Evolutionary conservation across 1,140 invertebrate species (phyloP).

Genomic region (Heterodera schachtii): DNA sequence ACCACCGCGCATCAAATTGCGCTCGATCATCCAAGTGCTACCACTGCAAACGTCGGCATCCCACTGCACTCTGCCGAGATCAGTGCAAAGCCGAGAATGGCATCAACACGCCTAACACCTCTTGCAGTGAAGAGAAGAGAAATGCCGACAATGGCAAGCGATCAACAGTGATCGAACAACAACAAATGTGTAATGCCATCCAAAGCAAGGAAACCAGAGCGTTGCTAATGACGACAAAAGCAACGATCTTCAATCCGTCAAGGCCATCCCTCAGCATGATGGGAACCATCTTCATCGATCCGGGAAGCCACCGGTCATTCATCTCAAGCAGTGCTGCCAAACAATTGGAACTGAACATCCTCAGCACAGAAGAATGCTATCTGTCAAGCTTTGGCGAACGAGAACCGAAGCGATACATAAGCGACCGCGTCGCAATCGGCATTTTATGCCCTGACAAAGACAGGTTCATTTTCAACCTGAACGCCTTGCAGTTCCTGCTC

Average conservation of each 20-base stretch:
- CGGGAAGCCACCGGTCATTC: not conserved
- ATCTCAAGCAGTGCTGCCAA: not conserved
- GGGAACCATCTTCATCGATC: not conserved
- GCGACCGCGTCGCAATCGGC: not conserved
- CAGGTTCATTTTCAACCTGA: not conserved
- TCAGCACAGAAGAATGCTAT: not conserved
- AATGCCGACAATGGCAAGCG: no score
- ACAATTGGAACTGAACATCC: not conserved
- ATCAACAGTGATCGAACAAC: no score
- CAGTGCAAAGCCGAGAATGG: no score
- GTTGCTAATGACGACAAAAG: constrained; percentile 2
- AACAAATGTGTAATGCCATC: no score
- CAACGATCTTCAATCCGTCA: not conserved
- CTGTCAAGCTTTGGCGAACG: not conserved
- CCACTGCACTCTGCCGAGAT: no score
- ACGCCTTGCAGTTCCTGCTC: not conserved
- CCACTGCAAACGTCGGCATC: no score
- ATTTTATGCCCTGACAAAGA: not conserved
- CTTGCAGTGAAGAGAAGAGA: no score
- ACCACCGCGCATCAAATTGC: no score
- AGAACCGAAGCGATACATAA: constrained; percentile 11
- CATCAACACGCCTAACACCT: no score
- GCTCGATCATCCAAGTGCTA: no score
- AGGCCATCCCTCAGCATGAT: not conserved
- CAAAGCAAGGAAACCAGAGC: not conserved